Evolutionary conservation across 2,797 vertebrate species (phyloP).

Genomic region (Malacoraja senta): DNA sequence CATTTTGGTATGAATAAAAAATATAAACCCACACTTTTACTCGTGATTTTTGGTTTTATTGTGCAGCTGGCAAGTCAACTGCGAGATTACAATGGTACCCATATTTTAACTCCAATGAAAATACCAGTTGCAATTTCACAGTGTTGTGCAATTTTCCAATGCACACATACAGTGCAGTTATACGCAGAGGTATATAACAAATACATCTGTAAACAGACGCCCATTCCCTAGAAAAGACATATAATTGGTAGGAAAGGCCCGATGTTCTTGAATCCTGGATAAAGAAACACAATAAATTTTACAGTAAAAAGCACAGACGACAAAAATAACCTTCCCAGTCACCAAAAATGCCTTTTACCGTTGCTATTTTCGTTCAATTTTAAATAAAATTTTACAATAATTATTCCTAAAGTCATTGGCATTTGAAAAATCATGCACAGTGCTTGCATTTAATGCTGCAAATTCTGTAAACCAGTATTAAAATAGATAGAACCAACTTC

Average conservation of each 20-base stretch:
- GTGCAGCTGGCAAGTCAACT: conserved; percentile 24
- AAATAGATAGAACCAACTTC: neutral
- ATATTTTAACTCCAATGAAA: conserved; percentile 31
- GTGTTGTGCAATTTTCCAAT: conserved; percentile 13
- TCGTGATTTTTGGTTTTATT: conserved; percentile 35
- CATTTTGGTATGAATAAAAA: neutral
- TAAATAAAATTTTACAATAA: neutral
- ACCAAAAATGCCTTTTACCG: neutral
- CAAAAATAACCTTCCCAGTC: conserved; percentile 21
- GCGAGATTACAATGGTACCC: neutral
- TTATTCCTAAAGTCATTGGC: neutral
- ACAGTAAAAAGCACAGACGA: neutral
- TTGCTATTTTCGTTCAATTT: neutral
- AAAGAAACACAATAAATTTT: neutral
- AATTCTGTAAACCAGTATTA: conserved; percentile 3
- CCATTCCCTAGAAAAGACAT: neutral
- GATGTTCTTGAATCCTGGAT: conserved; percentile 9
- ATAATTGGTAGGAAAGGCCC: neutral
- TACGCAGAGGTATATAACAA: conserved; percentile 33
- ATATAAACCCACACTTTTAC: neutral
- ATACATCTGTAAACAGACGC: conserved; percentile 16
- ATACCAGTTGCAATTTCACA: neutral
- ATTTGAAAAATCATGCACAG: neutral
- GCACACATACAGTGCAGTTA: neutral
- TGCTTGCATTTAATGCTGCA: neutral